Conservation (phyloP, 1,140 invertebrate genomes). For the Drosophila murphyi region DNA sequence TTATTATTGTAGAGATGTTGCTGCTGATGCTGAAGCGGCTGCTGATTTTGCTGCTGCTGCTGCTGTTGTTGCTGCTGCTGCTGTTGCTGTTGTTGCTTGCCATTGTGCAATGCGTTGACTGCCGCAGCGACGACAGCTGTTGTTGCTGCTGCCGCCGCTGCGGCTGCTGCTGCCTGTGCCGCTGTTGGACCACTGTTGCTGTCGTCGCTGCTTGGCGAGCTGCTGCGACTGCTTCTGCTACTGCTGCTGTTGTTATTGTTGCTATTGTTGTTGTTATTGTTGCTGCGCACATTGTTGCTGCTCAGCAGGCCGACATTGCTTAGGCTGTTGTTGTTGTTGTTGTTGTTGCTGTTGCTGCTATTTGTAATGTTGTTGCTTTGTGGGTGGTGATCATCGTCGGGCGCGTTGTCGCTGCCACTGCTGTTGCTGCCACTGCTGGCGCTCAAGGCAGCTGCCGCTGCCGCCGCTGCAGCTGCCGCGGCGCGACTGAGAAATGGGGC, state of each 20-base stretch:
- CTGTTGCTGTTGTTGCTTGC: slow-evolving; percentile 61
- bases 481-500: slow-evolving; percentile 76
- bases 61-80: slow-evolving; percentile 39
- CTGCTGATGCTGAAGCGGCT: slow-evolving; percentile 6
- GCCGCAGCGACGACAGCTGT: slow-evolving; percentile 68
- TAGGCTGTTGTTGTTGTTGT: slow-evolving; percentile 23
- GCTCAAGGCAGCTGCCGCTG: slow-evolving; percentile 61
- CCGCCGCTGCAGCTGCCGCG: slow-evolving; percentile 62
- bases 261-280: slow-evolving; percentile 35
- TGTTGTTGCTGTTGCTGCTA: slow-evolving; percentile 39
- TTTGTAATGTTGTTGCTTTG: slow-evolving; percentile 38
- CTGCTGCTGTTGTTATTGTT: slow-evolving; percentile 38
- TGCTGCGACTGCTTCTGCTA: slow-evolving; percentile 33
- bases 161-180: slow-evolving; percentile 37
- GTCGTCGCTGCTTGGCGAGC: slow-evolving; percentile 55
- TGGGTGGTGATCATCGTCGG: slow-evolving; percentile 6
- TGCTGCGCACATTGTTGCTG: slow-evolving; percentile 13
- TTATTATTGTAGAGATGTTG: slow-evolving; percentile 17
- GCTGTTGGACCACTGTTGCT: slow-evolving; percentile 45
- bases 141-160: slow-evolving; percentile 54
- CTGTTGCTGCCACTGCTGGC: slow-evolving; percentile 56
- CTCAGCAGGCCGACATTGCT: neutral
- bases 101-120: slow-evolving; percentile 66
- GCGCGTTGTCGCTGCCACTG: slow-evolving; percentile 42
- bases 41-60: slow-evolving; percentile 34